Percentiles rank a stretch among this genome's conserved stretches.
These are phyloP conservation scores for Thymelicus lineola DNA, from an alignment of 2,888 invertebrate species.

Conservation along the genomic window DNA sequence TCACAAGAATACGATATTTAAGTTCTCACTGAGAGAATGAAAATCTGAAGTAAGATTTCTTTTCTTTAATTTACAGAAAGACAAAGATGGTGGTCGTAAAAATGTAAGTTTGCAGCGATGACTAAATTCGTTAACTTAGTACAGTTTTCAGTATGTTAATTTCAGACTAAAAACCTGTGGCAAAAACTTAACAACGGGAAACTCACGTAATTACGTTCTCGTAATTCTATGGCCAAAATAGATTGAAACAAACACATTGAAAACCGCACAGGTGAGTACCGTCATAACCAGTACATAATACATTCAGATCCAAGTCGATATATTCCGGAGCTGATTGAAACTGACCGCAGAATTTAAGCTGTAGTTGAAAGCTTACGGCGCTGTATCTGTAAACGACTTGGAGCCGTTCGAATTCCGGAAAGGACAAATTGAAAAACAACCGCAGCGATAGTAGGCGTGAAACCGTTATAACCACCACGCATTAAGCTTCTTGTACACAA, in stretches of 20 bases:
- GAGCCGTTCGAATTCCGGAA: slow-evolving; percentile 14
- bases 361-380: slow-evolving; percentile 13
- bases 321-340: slow-evolving; percentile 6
- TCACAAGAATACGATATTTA: slow-evolving; percentile 11
- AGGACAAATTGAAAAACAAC: slow-evolving; percentile 44
- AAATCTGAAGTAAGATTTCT: neutral
- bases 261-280: slow-evolving; percentile 2
- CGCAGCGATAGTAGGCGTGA: slow-evolving; percentile 33
- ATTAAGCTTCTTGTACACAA: slow-evolving; percentile 11
- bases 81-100: no score
- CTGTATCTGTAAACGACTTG: slow-evolving; percentile 11
- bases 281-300: neutral
- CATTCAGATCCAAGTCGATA: neutral
- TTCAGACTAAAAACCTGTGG: no score
- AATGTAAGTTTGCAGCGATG: no score
- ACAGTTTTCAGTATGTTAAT: no score
- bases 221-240: no score
- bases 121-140: no score
- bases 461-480: slow-evolving; percentile 49
- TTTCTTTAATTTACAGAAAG: neutral
- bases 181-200: no score
- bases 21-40: neutral
- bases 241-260: neutral
- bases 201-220: no score
- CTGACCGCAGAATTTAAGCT: slow-evolving; percentile 15